Evolutionary conservation across 23 tunicate genomes (phyloP), one percentile per base, ranked within the genome.

Genomic region (Botrylloides violaceus): DNA sequence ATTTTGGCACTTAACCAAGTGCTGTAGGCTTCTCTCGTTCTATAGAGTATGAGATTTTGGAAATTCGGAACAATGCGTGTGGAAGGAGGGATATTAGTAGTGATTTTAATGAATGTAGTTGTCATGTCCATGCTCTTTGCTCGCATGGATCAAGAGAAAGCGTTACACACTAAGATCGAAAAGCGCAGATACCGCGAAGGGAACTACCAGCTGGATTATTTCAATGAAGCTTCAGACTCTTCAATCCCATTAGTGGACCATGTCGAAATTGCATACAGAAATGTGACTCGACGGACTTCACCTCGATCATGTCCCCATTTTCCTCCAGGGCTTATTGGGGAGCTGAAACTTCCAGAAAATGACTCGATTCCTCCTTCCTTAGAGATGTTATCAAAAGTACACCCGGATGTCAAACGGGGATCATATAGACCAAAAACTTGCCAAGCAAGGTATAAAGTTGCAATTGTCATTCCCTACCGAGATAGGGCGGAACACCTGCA

Each of bases 401-500:
- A 82, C 29, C 64, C 62, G 70, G 92, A 77, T 3, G 49, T 71
- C 23, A 61, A 74, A 36, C 15, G 9, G 81, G 89, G 84, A 25
- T 63, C 73, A 36, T 64, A 76, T 56, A 64, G 48, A 32, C 97
- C 97, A 28, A 30, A 37, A 9, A 71, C 55, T 22, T 89, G 97
- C 64, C 15, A 25, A 7, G 76, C 97, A 18, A 71, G 91, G 3
- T 37, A 79, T 3, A 78, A 73, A 39, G 88, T 83, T n/a, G 97
- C 97, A 19, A 83, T 89, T 39, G 83, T 89, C 38, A 83, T 89
- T 4, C 97, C 97, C 0, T 82, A 89, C 71, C 57, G 97, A 48
- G 64, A 78, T 37, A 76, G 97, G 26, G 89, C 78, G 47, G 60
- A 64, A 2, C 97, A 89, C 57, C 60, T 89, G 34, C 76, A 82